A percentile compares a stretch with the other conserved stretches of the same genome.
phyloP scores from a whole-genome alignment of 2,888 invertebrate species.

The Brachylomia viminalis region DNA sequence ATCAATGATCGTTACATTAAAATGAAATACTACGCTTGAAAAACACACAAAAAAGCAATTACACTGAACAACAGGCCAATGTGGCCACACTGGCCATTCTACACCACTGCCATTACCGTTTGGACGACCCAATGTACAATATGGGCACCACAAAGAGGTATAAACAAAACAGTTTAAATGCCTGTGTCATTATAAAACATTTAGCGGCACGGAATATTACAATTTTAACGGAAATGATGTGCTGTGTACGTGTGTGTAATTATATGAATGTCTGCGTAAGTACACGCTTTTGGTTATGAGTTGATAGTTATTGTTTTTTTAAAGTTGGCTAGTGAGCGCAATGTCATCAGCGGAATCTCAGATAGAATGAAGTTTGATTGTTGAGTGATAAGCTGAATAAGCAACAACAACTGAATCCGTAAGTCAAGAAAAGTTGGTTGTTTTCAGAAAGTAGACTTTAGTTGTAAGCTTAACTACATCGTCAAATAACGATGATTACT shows the following conservation, averaged over 20 bases:
- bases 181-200: constrained; percentile 73
- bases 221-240: constrained; percentile 55
- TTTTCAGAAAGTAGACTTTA: background rate
- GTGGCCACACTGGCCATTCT: constrained; percentile 36
- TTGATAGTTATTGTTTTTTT: constrained; percentile 10
- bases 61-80: constrained; percentile 30
- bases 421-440: background rate
- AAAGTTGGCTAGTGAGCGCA: background rate
- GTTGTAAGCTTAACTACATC: no score
- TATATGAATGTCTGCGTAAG: background rate
- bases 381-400: no score
- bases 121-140: constrained; percentile 43
- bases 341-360: background rate
- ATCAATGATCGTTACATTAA: constrained; percentile 36
- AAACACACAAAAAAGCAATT: constrained; percentile 51
- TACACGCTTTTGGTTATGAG: constrained; percentile 6
- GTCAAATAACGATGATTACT: background rate
- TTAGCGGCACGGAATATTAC: constrained; percentile 71
- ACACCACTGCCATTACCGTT: constrained; percentile 45
- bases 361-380: background rate
- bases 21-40: constrained; percentile 30
- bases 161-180: constrained; percentile 70
- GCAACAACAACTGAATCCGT: background rate
- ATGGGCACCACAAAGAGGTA: constrained; percentile 61
- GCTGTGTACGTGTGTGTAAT: constrained; percentile 34